Conservation (phyloP, 2,888 invertebrate species). For the Pachliopta kotzebuea region DNA sequence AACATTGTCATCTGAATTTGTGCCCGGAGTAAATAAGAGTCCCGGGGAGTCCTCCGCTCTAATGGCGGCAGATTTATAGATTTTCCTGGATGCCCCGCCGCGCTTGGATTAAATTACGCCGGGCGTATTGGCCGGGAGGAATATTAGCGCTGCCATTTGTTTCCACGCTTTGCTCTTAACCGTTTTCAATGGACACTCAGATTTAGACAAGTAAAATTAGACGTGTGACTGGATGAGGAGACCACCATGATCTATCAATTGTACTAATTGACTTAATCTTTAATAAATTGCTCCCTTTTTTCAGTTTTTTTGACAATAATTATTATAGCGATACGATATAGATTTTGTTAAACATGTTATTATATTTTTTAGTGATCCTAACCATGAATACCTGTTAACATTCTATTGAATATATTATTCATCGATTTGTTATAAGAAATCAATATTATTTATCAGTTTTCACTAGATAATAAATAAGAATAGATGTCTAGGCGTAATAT, state of each 20-base stretch:
- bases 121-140: slow-evolving; percentile 73
- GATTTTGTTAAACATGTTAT: too few relatives aligned
- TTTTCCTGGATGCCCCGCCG: slow-evolving; percentile 76
- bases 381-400: too few relatives aligned
- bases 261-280: neutral
- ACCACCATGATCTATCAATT: slow-evolving; percentile 2
- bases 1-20: slow-evolving; percentile 81
- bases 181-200: slow-evolving; percentile 59
- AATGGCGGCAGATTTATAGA: slow-evolving; percentile 81
- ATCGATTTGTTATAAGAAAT: too few relatives aligned
- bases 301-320: too few relatives aligned
- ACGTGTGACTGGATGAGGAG: slow-evolving; percentile 13
- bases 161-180: slow-evolving; percentile 58
- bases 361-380: too few relatives aligned
- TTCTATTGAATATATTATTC: too few relatives aligned
- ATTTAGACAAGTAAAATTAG: slow-evolving; percentile 24
- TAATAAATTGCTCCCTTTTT: neutral
- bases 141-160: slow-evolving; percentile 78
- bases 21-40: slow-evolving; percentile 80
- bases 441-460: too few relatives aligned
- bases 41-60: slow-evolving; percentile 71
- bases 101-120: slow-evolving; percentile 76
- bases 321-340: too few relatives aligned
- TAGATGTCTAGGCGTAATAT: too few relatives aligned
- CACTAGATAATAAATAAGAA: too few relatives aligned